Evolutionary conservation across 2,888 invertebrate species (phyloP), one percentile per base, ranked within the genome.

Genomic region (Steinernema carpocapsae): DNA sequence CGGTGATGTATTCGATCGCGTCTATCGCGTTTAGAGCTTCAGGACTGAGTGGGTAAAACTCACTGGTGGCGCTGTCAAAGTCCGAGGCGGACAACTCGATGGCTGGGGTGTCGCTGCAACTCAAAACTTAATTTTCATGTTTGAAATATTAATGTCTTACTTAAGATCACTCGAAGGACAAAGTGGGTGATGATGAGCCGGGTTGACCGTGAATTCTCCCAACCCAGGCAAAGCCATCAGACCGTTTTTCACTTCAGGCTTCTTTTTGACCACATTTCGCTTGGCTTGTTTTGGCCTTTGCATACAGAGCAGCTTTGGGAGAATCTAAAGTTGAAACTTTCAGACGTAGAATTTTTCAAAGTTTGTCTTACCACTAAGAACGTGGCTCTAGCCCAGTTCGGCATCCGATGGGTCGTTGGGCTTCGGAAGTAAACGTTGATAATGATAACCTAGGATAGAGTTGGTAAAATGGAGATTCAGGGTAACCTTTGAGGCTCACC

Each of bases 341-440:
- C 64, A 1, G 64, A 10, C 17, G 64, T 81, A 7, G 99, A 99
- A 84, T 97, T 91, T 86, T 94, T 93, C 97, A 99, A 97, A 82
- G 97, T 91, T 83, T 99, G 90, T 84, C 94, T 91, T 74, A 94
- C 92, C 75, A 83, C 73, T 64, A 99, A 91, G 90, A 99, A 99
- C 77, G 97, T 93, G 80, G 93, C 92, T 74, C 96, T 92, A 84
- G 96, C 94, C 95, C 95, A 97, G 85, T 94, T 92, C 17, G 85
- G 82, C 87, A 87, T 99, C 90, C 93, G 92, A 90, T 99, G 97
- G 52, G 97, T 99, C 94, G 92, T 74, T 95, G 97, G 52, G 95
- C 95, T 90, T 26, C 99, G 92, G 91, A 97, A 99, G 89, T 99
- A 97, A 94, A 96, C 95, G 89, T 99, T 99, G 88, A 99, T 97